phyloP scores from a whole-genome alignment of 2,797 vertebrate genomes.

The Trachops cirrhosus region DNA sequence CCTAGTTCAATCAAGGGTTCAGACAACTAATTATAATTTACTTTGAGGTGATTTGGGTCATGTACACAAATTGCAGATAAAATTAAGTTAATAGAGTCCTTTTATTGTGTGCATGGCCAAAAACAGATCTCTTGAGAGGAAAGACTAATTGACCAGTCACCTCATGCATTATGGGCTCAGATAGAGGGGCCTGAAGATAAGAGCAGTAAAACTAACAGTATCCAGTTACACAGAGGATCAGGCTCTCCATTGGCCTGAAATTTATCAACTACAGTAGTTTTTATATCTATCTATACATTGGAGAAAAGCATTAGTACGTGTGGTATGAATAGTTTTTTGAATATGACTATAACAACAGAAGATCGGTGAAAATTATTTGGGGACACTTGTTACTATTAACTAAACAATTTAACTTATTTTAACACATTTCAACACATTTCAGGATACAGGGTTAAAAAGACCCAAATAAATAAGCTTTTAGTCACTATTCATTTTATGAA shows the following conservation, averaged over 20 bases:
- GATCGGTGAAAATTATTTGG: not conserved
- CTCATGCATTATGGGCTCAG: conserved; percentile 30
- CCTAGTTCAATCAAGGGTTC: not conserved
- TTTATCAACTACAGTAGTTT: conserved; percentile 29
- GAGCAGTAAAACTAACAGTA: conserved; percentile 48
- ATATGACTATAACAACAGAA: not conserved
- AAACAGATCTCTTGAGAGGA: conserved; percentile 44
- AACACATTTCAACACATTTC: not conserved
- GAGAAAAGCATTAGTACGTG: not conserved
- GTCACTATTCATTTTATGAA: not conserved
- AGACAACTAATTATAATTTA: conserved; percentile 49
- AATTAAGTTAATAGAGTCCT: conserved; percentile 64
- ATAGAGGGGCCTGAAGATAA: conserved; percentile 37
- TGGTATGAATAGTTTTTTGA: not conserved
- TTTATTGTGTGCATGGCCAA: conserved; percentile 40
- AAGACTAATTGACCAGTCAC: conserved; percentile 61
- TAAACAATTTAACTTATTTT: not conserved
- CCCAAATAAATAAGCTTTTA: not conserved
- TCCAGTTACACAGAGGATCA: conserved; percentile 62
- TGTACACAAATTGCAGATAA: conserved; percentile 53
- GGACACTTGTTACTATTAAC: not conserved
- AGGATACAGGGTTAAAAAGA: not conserved
- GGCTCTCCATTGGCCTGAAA: conserved; percentile 50
- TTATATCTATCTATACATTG: not conserved
- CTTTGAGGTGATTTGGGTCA: conserved; percentile 60